These are phyloP conservation scores for Chlorops oryzae DNA, from an alignment of 1,140 invertebrate genomes.

Conservation along the genomic window DNA sequence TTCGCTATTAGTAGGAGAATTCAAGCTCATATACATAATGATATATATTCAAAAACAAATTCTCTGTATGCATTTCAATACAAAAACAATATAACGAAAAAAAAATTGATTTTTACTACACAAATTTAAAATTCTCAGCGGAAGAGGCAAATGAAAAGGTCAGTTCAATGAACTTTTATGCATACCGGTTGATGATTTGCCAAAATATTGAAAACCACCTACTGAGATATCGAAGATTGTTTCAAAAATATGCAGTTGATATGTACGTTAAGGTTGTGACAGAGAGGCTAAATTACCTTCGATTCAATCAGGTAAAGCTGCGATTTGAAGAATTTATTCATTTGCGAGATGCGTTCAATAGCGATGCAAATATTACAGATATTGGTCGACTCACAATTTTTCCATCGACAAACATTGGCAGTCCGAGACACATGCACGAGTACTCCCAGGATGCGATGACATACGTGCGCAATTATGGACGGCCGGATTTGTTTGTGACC, in stretches of 20 bases:
- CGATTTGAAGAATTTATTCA: conserved; percentile 13
- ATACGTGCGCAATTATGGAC: conserved; percentile 48
- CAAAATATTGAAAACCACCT: conserved; percentile 37
- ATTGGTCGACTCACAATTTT: conserved; percentile 45
- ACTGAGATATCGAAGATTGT: conserved; percentile 33
- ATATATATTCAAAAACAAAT: conserved; percentile 22
- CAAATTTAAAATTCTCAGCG: no score
- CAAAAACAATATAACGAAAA: no score
- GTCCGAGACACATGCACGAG: conserved; percentile 50
- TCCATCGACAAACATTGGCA: conserved; percentile 44
- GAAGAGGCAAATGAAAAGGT: conserved; percentile 33
- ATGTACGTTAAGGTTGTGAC: conserved; percentile 9
- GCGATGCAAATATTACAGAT: conserved; percentile 31
- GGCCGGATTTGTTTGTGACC: conserved; percentile 47
- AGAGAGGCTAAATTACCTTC: conserved; percentile 1
- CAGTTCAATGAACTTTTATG: conserved; percentile 44
- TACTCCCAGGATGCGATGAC: conserved; percentile 50
- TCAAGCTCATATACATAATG: not conserved
- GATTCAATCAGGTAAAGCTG: conserved; percentile 8
- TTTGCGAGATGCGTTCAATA: conserved; percentile 9
- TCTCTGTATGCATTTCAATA: no score
- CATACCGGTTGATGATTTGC: conserved; percentile 46
- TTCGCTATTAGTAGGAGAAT: not conserved
- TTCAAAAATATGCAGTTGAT: conserved; percentile 17
- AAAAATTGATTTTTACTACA: no score